Evolutionary conservation across 2,797 vertebrate genomes (phyloP), one percentile per base, ranked within the genome.

Genomic region (Zalophus californianus): DNA sequence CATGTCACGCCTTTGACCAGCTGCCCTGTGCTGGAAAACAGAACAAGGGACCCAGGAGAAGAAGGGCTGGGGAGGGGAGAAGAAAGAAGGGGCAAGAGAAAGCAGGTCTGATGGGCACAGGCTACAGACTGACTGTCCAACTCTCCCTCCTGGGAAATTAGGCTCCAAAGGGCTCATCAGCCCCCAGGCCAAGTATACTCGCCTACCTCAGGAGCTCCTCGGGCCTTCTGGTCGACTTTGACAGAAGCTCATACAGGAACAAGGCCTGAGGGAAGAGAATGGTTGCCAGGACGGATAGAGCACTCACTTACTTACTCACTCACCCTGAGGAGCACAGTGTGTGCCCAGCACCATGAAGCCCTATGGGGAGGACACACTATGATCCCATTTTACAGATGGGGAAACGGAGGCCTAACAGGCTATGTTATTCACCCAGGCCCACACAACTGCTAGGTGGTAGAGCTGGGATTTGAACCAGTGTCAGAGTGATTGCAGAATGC

Each of bases 1-100:
- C 99, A 99, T 2, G 97, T 98, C 56, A 99, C 66, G 11, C 99
- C 99, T 98, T 99, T 99, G 94, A 99, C 86, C 96, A 99, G 98
- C 96, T 99, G 99, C 86, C 98, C 98, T 27, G 97, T 93, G 23
- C 99, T 99, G 96, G 82, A 93, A 97, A 83, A 84, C 92, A 96
- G 95, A 95, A 87, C 38, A 11, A 12, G 32, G 13, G 44, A 50
- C 3, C 11, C 0, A 0, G 64, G 58, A 73, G 13, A 48, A 86
- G 62, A 32, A 3, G 14, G 0, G 15, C 4, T 4, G 5, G 27
- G 21, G 52, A 29, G 23, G 58, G 4, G 29, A 68, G 50, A 27
- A 27, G 50, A 21, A 5, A 75, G 27, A 16, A 13, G 70, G 32
- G 38, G 10, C 27, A 3, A 29, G 82, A 41, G 56, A 72, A 35